Percentiles rank a stretch among this genome's conserved stretches.
Evolutionary conservation across 30 jellyfish, hydroid and myxozoan genomes (phyloP).

Genomic region (Aurelia sp.): DNA sequence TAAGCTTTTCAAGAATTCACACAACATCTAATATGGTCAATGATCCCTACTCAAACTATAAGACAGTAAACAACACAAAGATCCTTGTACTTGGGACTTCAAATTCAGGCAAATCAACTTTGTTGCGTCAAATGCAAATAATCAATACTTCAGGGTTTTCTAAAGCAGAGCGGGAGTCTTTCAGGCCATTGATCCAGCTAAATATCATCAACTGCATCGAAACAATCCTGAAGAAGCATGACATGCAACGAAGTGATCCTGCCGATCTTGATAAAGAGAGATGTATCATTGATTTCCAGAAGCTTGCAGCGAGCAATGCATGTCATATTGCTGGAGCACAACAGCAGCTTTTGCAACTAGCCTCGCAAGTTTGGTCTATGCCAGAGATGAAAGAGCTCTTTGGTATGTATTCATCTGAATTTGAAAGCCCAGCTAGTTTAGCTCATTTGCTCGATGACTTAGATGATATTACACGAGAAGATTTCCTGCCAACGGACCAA

Average conservation of each 20-base stretch:
- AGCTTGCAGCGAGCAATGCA: not conserved
- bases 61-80: slow-evolving; percentile 17
- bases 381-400: slow-evolving; percentile 1
- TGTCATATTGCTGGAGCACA: slow-evolving; percentile 3
- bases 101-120: slow-evolving; percentile 72
- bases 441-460: slow-evolving; percentile 21
- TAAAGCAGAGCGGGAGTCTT: slow-evolving; percentile 45
- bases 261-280: not conserved
- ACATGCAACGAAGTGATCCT: not conserved
- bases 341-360: slow-evolving; percentile 7
- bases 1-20: slow-evolving; percentile 2
- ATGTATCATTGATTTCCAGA: slow-evolving; percentile 17
- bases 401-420: not conserved
- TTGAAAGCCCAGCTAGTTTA: slow-evolving; percentile 43
- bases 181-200: slow-evolving; percentile 13
- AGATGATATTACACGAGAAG: slow-evolving; percentile 22
- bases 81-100: slow-evolving; percentile 74
- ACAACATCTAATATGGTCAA: not conserved
- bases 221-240: not conserved
- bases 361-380: slow-evolving; percentile 19
- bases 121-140: slow-evolving; percentile 64
- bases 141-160: slow-evolving; percentile 59
- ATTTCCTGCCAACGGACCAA: slow-evolving; percentile 51
- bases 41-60: not conserved
- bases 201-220: slow-evolving; percentile 28